Base-by-base conservation (phyloP, 2,797 vertebrate species). In the Oreortyx pictus region DNA sequence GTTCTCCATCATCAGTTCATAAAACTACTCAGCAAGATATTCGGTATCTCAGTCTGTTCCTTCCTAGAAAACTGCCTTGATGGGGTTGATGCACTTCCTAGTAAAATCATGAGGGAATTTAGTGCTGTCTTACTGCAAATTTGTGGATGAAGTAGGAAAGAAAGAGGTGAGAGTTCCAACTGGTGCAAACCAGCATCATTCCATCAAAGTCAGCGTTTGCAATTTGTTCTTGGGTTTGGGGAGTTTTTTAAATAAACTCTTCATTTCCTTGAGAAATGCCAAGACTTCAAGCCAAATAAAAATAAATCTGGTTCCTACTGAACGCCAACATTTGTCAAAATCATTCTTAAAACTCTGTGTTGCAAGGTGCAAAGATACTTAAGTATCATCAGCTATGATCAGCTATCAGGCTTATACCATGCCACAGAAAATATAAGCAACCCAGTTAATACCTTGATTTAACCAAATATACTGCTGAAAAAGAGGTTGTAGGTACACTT, bases 1-100 rank as follows among this genome's bases (percentile, higher is more conserved):
- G 70, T 49, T 93, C 65, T 87, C 87, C 66, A 76, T 95, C 94
- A 95, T 88, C 87, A 70, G 54, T 54, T 94, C 74, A 62, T 86
- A 81, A 92, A 96, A 95, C 78, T 61, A 20, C 50, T 83, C 86
- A 91, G 66, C 89, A 66, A 68, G 47, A 35, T 70, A 72, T n/a
- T 78, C 7, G 8, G 24, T 62, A 8, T 65, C 67, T 70, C 76
- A 24, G 74, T 49, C 56, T 91, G 56, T 41, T 89, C 44, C 56
- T 92, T 94, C 91, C 85, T 80, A 92, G 67, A 56, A 66, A 73
- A 39, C 39, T 52, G 41, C n/a, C 76, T 85, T 88, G 10, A 50
- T 18, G 59, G 62, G 64, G n/a, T 47, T 88, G 87, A 37, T 89
- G 39, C 74, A 35, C 44, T 73, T 92, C 74, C 80, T 35, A 35